Evolutionary conservation across 92 coral and sea anemone species (phyloP).

Genomic region (Nematostella vectensis): DNA sequence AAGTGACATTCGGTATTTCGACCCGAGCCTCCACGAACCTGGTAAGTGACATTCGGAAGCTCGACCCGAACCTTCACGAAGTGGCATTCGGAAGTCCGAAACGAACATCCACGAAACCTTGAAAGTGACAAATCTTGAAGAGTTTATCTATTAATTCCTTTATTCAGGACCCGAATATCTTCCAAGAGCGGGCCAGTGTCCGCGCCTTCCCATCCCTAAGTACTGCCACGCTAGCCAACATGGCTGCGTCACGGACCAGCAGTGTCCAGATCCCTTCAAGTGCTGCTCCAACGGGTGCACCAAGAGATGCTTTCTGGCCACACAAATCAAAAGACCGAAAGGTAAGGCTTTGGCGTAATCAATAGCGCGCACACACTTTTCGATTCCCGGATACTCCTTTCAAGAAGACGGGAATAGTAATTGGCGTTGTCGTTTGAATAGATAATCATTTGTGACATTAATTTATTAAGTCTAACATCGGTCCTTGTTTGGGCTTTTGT

Average conservation of each 20-base stretch:
- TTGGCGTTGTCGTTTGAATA: no score
- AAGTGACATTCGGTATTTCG: background rate
- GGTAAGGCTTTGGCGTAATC: no score
- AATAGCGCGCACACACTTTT: no score
- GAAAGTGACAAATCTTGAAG: background rate
- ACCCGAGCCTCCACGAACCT: background rate
- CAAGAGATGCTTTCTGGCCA: conserved; percentile 38
- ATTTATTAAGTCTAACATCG: no score
- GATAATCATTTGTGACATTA: no score
- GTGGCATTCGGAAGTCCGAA: background rate
- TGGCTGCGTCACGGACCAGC: conserved; percentile 36
- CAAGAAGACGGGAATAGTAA: no score
- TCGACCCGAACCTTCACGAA: background rate
- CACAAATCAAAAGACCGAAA: conserved; percentile 11
- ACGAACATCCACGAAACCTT: background rate
- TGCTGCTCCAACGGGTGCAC: conserved; percentile 53
- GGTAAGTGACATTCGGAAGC: background rate
- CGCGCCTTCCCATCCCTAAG: conserved; percentile 17
- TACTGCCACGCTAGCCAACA: conserved; percentile 22
- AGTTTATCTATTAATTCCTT: background rate
- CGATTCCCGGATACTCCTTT: no score
- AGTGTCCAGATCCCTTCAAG: conserved; percentile 43
- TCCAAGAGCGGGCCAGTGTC: conserved; percentile 41
- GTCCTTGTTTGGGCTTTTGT: no score
- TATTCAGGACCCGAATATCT: conserved; percentile 2